Evolutionary conservation across 2,113 vertebrate species (phyloP).

Genomic region (Ochotona princeps): DNA sequence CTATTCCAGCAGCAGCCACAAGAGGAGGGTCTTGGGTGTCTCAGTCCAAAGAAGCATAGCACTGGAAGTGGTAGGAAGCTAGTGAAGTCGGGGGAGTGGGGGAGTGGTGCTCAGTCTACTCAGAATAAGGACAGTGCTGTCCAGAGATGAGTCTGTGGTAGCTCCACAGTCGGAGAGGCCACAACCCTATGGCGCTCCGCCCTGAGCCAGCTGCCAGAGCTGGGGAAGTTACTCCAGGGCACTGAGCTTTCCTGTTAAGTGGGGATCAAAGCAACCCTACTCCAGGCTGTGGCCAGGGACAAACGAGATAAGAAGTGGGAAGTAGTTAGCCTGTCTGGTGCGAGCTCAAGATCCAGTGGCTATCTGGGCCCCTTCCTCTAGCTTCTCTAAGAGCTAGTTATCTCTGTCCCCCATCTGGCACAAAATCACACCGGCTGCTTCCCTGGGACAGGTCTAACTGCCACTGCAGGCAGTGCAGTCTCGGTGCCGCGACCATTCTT

Average conservation of each 20-base stretch:
- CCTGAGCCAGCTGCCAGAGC: neutral
- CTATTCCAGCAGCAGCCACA: neutral
- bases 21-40: neutral
- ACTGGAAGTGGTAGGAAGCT: too few relatives aligned
- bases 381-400: neutral
- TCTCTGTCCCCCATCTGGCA: conserved; percentile 3
- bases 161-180: neutral
- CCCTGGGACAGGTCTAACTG: conserved; percentile 38
- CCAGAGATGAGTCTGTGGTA: neutral
- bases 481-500: neutral
- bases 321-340: neutral
- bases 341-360: neutral
- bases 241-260: neutral
- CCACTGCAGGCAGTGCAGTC: neutral
- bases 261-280: neutral
- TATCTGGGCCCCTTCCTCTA: neutral
- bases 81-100: too few relatives aligned
- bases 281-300: neutral
- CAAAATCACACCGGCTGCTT: neutral
- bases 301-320: neutral
- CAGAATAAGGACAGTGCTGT: neutral
- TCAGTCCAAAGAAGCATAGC: neutral
- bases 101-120: too few relatives aligned
- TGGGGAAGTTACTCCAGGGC: neutral
- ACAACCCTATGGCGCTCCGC: neutral